Base-by-base conservation (phyloP, 1,140 invertebrate genomes). In the Caenorhabditis tropicalis region DNA sequence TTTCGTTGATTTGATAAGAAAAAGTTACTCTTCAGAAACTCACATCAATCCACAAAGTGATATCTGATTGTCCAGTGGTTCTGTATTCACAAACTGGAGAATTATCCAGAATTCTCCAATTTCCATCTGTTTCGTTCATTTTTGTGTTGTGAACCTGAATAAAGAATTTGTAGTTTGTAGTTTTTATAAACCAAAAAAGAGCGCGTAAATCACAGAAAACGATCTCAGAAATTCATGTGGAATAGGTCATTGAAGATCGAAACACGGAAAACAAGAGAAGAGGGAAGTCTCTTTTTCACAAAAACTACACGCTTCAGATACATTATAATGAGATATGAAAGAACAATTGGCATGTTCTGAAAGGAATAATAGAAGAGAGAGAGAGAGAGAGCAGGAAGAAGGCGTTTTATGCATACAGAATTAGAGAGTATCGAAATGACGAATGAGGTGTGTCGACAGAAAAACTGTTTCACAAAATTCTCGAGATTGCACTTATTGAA, bases 171-270 rank as follows among this genome's bases (percentile, higher is more conserved):
- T 56, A 56, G 53, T 56, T 56, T 56, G 53, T 19, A 10, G 48
- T 24, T 15, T 56, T 56, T 56, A 56, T 56, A 56, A 56, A 56
- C 24, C 21, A 24, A 43, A 27, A 65, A 65, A 36, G 16, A 31
- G 58, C 24, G 24, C 15, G 58, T 56, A 56, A 51, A 51, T n/a
- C 53, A 56, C n/a, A 3, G 21, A 1, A 29, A 56, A 5, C 9
- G n/a, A 65, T 33, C n/a, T 65, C 58, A 65, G 31, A 65, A 65
- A 65, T 65, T 65, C 58, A 65, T 65, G 58, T 36, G 15, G 19
- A 65, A 65, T 56, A 56, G 53, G 53, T 56, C 21, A 56, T 56
- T 65, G 58, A 65, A 65, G 58, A 65, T 65, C 31, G 58, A 65
- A 65, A 36, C 58, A 65, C 58, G 29, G 16, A 53, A n/a, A 27